Evolutionary conservation across 1,140 invertebrate genomes (phyloP), one percentile per base, ranked within the genome.

Genomic region (Marisa cornuarietis): DNA sequence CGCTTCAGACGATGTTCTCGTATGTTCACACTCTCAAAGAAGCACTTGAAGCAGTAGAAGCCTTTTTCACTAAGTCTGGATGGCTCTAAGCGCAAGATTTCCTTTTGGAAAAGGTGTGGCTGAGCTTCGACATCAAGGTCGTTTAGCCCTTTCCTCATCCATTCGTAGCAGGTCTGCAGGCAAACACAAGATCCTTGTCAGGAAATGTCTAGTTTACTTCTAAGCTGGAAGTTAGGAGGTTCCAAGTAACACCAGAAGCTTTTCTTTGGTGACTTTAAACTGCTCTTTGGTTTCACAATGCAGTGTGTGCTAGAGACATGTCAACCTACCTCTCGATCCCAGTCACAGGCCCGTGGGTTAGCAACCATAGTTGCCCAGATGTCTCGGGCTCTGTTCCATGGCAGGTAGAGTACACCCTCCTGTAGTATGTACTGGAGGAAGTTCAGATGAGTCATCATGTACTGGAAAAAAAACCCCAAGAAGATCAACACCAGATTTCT

Each of bases 371-470:
- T 91, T 49, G 91, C 88, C 93, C 93, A 93, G 69, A 93, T 89
- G 79, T 93, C 92, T 76, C 91, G 88, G 62, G 91, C 92, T 76
- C 92, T 83, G 68, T 87, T 88, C 91, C 92, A 93, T 24, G 90
- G 88, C 68, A 93, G 83, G 86, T 92, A 93, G 11, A 92, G 85
- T 72, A 91, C 90, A 49, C 92, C 92, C 80, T 93, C 92, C 89
- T 93, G 91, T 51, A 93, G 86, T 31, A 92, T 83, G 85, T 93
- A 93, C 79, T 92, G 90, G 49, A 93, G 85, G 82, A 93, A 92
- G 69, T 90, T 90, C 52, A 93, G 84, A 83, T 93, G 93, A n/a
- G 87, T 89, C 16, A 85, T 85, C 63, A 93, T 85, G 85, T 91
- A 92, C 91, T 93, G 89, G 16, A 58, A 58, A 58, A 58, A 42